Percentiles rank a stretch among this genome's conserved stretches.
These are phyloP conservation scores for Mythimna pallens DNA, from an alignment of 2,888 invertebrate genomes.

Conservation along the genomic window DNA sequence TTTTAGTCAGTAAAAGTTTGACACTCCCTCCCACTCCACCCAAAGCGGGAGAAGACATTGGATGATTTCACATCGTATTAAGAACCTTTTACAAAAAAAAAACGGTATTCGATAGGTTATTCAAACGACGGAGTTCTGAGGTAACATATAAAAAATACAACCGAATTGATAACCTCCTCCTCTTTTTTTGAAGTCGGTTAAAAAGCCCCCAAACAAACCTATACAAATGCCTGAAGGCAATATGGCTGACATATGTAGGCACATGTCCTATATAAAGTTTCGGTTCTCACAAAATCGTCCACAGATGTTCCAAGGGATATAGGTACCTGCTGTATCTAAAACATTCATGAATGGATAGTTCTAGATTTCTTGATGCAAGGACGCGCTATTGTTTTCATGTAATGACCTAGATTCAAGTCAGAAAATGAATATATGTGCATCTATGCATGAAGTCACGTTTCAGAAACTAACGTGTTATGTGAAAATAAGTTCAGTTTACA, in stretches of 20 bases:
- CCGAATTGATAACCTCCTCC: no score
- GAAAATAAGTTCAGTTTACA: not conserved
- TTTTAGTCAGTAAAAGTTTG: no score
- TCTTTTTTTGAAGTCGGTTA: no score
- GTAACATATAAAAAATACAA: no score
- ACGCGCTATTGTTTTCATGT: slow-evolving; percentile 24
- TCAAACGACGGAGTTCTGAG: no score
- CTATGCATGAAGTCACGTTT: slow-evolving; percentile 27
- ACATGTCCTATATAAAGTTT: not conserved
- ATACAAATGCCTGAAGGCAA: slow-evolving; percentile 6
- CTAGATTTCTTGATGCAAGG: slow-evolving; percentile 6
- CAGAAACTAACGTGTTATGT: not conserved
- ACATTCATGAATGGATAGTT: slow-evolving; percentile 18
- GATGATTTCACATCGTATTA: no score
- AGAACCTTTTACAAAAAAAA: no score
- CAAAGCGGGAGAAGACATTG: no score
- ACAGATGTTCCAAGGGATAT: no score
- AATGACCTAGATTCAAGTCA: slow-evolving; percentile 17
- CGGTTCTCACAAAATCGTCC: not conserved
- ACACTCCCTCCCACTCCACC: no score
- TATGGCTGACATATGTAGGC: slow-evolving; percentile 11
- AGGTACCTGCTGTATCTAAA: not conserved
- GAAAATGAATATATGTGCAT: slow-evolving; percentile 26
- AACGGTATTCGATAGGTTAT: no score
- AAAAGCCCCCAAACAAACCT: not conserved